Evolutionary conservation across 30 jellyfish, hydroid and myxozoan species (phyloP), one percentile per base, ranked within the genome.

Genomic region (Chrysaora quinquecirrha): DNA sequence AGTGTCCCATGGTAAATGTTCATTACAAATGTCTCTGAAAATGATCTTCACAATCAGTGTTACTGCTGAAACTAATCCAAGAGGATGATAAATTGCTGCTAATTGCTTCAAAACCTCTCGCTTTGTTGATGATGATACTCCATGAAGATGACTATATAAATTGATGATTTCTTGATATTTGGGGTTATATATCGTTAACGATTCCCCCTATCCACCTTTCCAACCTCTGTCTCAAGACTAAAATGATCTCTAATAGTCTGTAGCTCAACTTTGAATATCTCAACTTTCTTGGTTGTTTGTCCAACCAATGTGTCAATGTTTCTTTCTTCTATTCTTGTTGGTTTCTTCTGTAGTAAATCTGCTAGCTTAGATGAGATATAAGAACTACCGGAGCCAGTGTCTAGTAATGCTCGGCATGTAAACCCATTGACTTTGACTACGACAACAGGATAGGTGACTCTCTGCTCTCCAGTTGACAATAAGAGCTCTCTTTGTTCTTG

Each of bases 401-500:
- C 54, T 38, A 38, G 54, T 38, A 38, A 38, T 38, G 54, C 54
- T 38, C 54, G 54, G 54, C 54, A 38, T 38, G 54, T 38, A 38
- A 38, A 38, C 14, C 54, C 54, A 38, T 38, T 38, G 54, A 38
- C 54, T 38, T 38, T 38, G 54, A 38, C 54, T 38, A 38, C 11
- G 54, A 38, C 54, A 38, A 38, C 54, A 38, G 54, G 54, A 38
- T 38, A 38, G 54, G 54, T 38, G 54, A 38, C 54, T 38, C 54
- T 14, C 54, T 38, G 54, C 54, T 38, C 54, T 38, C 54, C 54
- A 38, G 54, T 38, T 38, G 54, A 38, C 54, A 38, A 38, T 38
- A 38, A 38, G 14, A 38, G 54, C 54, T 38, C 54, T 38, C 54
- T 38, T 38, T 38, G 54, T 38, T 38, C 54, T 38, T 38, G 54